Evolutionary conservation across 2,888 invertebrate genomes (phyloP), one percentile per base, ranked within the genome.

Genomic region (Beris chalybata): DNA sequence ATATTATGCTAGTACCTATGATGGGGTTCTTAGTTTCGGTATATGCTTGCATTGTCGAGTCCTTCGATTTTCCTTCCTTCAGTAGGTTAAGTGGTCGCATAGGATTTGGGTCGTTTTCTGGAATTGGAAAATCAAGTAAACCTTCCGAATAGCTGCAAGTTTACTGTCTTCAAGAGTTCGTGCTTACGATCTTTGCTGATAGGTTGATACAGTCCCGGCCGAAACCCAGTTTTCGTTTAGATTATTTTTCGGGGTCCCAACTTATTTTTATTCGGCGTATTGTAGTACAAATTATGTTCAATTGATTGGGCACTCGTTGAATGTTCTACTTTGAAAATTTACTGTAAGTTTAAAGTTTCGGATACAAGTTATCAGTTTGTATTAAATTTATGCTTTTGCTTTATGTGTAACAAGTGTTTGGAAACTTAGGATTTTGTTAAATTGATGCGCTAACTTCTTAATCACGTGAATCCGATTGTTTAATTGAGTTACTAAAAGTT

Each of bases 341-440:
- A 38, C 9, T 7, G 38, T 1, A 38, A 38, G 1, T 38, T 38
- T 7, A 38, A 38, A 38, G 7, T 38, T 38, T 38, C 5, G 38
- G 38, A 38, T 7, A 38, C 7, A 38, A 38, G 38, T 55, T 55
- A 12, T 61, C 29, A 29, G 32, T n/a, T 47, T 55, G 31, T 12
- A n/a, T 55, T 64, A 30, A 13, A 45, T 58, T 31, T 11, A 44
- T 22, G 22, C 22, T 22, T 3, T 22, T n/a, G 50, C 54, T 15
- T 55, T 52, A 38, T 13, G 54, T 66, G 66, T 66, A 66, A 66
- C 66, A 61, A 66, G 66, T 66, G 66, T 47, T 32, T 32, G 38
- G n/a, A 9, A 15, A 47, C 47, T 52, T n/a, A n/a, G n/a, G n/a
- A n/a, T n/a, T n/a, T 30, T 12, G 22, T 11, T 38, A 38, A 3